Conservation (phyloP, 2,888 invertebrate genomes). For the Xestia rhomboidea region DNA sequence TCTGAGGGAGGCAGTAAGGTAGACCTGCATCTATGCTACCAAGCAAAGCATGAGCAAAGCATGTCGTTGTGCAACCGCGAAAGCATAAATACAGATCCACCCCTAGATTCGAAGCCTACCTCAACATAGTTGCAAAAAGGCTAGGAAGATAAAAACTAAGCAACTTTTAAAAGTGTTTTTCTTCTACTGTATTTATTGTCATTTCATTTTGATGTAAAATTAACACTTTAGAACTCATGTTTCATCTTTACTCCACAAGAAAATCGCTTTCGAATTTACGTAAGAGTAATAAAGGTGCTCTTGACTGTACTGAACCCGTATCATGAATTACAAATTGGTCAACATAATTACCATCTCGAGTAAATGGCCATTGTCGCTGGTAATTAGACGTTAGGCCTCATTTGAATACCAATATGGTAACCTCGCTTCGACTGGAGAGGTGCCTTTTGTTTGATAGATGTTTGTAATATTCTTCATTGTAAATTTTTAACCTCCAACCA, state of each 20-base stretch:
- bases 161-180: neutral
- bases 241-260: neutral
- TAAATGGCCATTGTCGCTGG: slow-evolving; percentile 44
- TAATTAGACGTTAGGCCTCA: slow-evolving; percentile 53
- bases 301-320: slow-evolving; percentile 44
- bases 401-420: slow-evolving; percentile 46
- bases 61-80: no score
- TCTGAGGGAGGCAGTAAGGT: no score
- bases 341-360: slow-evolving; percentile 72
- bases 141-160: neutral
- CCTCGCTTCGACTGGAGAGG: neutral
- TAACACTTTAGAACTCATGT: neutral
- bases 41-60: no score
- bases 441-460: neutral
- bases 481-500: neutral
- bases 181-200: neutral
- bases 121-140: neutral
- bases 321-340: slow-evolving; percentile 76
- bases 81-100: no score
- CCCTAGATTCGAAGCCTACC: neutral
- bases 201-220: neutral
- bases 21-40: no score
- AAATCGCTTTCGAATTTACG: neutral
- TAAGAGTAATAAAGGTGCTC: neutral
- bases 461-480: neutral